phyloP scores from a whole-genome alignment of 1,140 invertebrate genomes.

The Forficula auricularia region DNA sequence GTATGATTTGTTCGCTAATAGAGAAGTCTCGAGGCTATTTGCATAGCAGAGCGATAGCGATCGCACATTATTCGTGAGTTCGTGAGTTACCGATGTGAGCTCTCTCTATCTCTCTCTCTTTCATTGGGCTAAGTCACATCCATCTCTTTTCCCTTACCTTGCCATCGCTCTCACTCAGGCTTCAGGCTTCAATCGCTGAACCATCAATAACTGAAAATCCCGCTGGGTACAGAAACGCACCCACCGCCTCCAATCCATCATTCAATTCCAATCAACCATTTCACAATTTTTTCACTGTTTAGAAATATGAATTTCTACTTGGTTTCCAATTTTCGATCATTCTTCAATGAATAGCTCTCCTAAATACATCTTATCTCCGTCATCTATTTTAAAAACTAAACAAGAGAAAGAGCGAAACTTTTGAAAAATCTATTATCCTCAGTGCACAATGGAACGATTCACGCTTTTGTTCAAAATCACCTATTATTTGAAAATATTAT shows the following conservation, averaged over 20 bases:
- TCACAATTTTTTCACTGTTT: background rate
- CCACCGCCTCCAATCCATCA: background rate
- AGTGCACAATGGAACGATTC: too few species aligned
- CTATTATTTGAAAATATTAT: too few species aligned
- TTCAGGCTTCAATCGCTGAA: constrained; percentile 14
- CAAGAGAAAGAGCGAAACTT: too few species aligned
- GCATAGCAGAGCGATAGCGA: constrained; percentile 20
- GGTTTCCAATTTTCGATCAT: constrained; percentile 1
- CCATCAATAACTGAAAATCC: constrained; percentile 13
- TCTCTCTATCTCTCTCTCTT: constrained; percentile 4
- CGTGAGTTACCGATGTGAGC: constrained; percentile 14
- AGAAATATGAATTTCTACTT: background rate
- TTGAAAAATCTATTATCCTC: too few species aligned
- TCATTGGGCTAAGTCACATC: background rate
- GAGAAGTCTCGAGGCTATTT: constrained; percentile 18
- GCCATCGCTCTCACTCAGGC: constrained; percentile 3
- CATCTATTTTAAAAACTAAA: too few species aligned
- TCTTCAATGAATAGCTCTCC: too few species aligned
- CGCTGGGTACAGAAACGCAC: background rate
- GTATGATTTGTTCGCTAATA: background rate
- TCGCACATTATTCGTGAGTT: constrained; percentile 16
- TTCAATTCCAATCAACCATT: background rate
- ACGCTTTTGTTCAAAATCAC: too few species aligned
- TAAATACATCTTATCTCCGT: too few species aligned
- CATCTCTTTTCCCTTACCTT: constrained; percentile 1